These are phyloP conservation scores for Acanthococcus lagerstroemiae DNA, from an alignment of 2,888 invertebrate species.

Conservation along the genomic window DNA sequence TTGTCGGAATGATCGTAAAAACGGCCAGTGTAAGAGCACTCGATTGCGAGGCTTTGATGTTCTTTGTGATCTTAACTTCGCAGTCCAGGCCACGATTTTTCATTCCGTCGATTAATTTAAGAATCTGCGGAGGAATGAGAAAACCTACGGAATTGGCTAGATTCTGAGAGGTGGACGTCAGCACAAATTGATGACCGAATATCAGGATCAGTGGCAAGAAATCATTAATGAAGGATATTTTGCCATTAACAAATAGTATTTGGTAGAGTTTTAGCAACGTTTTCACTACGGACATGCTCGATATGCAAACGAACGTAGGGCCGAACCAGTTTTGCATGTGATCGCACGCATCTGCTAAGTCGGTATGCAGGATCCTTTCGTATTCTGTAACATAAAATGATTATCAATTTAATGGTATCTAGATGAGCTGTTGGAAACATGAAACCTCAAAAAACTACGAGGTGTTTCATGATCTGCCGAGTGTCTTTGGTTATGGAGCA, in stretches of 20 bases:
- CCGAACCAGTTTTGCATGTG: constrained; percentile 13
- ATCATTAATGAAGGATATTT: constrained; percentile 20
- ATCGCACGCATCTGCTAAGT: constrained; percentile 18
- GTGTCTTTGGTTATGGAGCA: too few species aligned
- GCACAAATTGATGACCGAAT: constrained; percentile 6
- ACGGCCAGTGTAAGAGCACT: too few species aligned
- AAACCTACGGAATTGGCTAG: constrained; percentile 15
- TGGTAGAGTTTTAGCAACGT: constrained; percentile 9
- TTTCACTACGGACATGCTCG: neutral
- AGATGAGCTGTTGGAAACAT: too few species aligned
- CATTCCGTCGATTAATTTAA: neutral
- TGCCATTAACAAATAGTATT: constrained; percentile 1
- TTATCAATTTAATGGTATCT: neutral
- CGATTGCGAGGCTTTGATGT: too few species aligned
- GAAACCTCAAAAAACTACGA: too few species aligned
- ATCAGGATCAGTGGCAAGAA: neutral
- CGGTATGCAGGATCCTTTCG: constrained; percentile 12
- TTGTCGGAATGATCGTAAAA: neutral
- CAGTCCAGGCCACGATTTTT: too few species aligned
- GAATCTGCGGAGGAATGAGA: neutral
- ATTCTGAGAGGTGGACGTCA: constrained; percentile 8
- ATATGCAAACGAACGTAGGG: constrained; percentile 3
- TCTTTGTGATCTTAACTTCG: too few species aligned
- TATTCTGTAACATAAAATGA: constrained; percentile 3
- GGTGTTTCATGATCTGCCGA: too few species aligned